These are phyloP conservation scores for Odontocolon sp. DNA, from an alignment of 2,888 invertebrate species.

Conservation along the genomic window DNA sequence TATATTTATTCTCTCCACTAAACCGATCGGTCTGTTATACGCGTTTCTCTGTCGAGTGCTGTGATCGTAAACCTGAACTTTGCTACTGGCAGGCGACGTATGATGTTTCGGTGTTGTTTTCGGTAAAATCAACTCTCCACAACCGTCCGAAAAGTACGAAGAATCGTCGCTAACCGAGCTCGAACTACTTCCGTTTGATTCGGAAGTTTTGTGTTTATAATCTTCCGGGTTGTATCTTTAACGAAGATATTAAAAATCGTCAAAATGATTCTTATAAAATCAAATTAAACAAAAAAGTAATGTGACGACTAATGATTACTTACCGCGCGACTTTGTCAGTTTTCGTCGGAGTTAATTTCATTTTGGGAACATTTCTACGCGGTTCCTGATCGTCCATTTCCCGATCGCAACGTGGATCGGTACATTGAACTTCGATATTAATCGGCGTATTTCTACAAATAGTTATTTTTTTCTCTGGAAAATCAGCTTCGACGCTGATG, in stretches of 20 bases:
- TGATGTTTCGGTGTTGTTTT: slow-evolving; percentile 61
- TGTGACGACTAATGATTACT: not conserved
- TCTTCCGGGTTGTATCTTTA: slow-evolving; percentile 74
- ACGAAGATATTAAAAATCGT: slow-evolving; percentile 3
- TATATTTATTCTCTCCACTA: slow-evolving; percentile 73
- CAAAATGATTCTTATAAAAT: slow-evolving; percentile 1
- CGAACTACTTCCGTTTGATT: slow-evolving; percentile 66
- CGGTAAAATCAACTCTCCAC: slow-evolving; percentile 44
- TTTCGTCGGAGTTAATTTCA: slow-evolving; percentile 65
- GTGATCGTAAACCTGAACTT: slow-evolving; percentile 75
- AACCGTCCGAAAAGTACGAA: slow-evolving; percentile 74
- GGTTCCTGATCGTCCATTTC: slow-evolving; percentile 59
- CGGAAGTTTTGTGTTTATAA: slow-evolving; percentile 71
- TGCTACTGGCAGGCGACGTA: slow-evolving; percentile 63
- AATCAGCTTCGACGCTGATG: not conserved
- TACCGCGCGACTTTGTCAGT: slow-evolving; percentile 71
- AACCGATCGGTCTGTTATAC: slow-evolving; percentile 71
- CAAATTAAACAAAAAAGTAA: too few species aligned
- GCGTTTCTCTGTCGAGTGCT: slow-evolving; percentile 70
- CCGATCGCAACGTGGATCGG: slow-evolving; percentile 34
- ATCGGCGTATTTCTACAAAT: slow-evolving; percentile 3
- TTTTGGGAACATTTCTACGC: slow-evolving; percentile 61
- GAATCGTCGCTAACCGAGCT: slow-evolving; percentile 76
- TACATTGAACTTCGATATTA: slow-evolving; percentile 19
- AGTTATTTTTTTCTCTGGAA: not conserved